Evolutionary conservation across 2,888 invertebrate species (phyloP).

Genomic region (Mechanitis messenoides): DNA sequence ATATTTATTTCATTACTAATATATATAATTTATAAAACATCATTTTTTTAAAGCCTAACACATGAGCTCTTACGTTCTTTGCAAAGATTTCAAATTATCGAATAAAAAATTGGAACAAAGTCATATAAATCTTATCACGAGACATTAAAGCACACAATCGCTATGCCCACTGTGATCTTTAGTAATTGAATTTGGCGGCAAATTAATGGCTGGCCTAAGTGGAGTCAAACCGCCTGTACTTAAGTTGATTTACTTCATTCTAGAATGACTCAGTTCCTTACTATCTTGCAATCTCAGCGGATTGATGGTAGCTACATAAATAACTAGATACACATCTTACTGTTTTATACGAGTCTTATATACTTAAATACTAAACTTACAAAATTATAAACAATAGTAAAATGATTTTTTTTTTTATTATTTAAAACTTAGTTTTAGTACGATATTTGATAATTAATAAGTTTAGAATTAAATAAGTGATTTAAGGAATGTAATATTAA

Average conservation of each 20-base stretch:
- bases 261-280: not conserved
- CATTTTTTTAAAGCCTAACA: not conserved
- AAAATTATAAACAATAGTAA: too few species aligned
- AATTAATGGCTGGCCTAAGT: conserved; percentile 36
- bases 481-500: too few species aligned
- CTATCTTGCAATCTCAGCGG: conserved; percentile 1
- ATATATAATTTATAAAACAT: too few species aligned
- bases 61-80: too few species aligned
- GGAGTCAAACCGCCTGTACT: conserved; percentile 28
- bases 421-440: too few species aligned
- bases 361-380: too few species aligned
- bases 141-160: conserved; percentile 15
- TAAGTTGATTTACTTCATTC: conserved; percentile 28
- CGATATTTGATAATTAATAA: too few species aligned
- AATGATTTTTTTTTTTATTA: too few species aligned
- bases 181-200: conserved; percentile 37
- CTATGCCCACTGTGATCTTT: conserved; percentile 34
- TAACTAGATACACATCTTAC: not conserved
- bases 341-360: too few species aligned
- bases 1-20: too few species aligned
- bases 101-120: not conserved
- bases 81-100: too few species aligned
- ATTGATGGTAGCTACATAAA: not conserved
- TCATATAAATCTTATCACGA: not conserved
- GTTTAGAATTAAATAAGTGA: too few species aligned